Percentiles rank a stretch among this genome's conserved stretches.
Evolutionary conservation across 2,888 invertebrate genomes (phyloP).

Genomic region (Embidobia sp.): DNA sequence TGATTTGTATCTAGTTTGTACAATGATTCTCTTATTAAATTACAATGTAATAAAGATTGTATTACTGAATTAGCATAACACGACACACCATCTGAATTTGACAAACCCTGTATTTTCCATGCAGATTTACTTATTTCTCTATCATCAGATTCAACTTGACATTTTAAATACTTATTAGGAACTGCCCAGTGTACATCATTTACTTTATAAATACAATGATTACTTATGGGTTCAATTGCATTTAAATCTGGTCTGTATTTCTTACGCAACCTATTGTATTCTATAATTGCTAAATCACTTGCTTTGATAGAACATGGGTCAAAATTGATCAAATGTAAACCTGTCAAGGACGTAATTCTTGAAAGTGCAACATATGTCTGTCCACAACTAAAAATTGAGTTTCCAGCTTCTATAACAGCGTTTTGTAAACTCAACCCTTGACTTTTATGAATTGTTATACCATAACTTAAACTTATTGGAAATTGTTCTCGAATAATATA

Average conservation of each 20-base stretch:
- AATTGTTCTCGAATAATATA: conserved; percentile 8
- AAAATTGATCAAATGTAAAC: conserved; percentile 17
- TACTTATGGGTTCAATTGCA: not conserved
- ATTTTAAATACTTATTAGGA: conserved; percentile 3
- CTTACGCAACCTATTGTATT: conserved; percentile 16
- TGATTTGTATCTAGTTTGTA: conserved; percentile 3
- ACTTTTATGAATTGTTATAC: conserved; percentile 8
- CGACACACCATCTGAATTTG: conserved; percentile 14
- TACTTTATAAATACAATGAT: not conserved
- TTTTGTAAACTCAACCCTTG: conserved; percentile 11
- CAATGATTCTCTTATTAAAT: conserved; percentile 5
- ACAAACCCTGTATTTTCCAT: conserved; percentile 12
- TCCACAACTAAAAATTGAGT: conserved; percentile 16
- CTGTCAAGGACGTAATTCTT: conserved; percentile 1
- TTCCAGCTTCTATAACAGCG: conserved; percentile 10
- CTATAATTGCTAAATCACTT: conserved; percentile 6
- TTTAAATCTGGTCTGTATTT: conserved; percentile 13
- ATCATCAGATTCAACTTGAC: not conserved
- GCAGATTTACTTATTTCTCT: not conserved
- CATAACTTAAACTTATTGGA: not conserved
- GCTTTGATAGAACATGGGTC: conserved; percentile 10
- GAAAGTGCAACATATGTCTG: conserved; percentile 16
- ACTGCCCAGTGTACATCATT: conserved; percentile 5
- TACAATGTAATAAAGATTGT: conserved; percentile 12
- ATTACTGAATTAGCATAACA: conserved; percentile 30